A percentile compares a stretch with the other conserved stretches of the same genome.
These are phyloP conservation scores for Apamea monoglypha DNA, from an alignment of 2,888 invertebrate species.

Conservation along the genomic window DNA sequence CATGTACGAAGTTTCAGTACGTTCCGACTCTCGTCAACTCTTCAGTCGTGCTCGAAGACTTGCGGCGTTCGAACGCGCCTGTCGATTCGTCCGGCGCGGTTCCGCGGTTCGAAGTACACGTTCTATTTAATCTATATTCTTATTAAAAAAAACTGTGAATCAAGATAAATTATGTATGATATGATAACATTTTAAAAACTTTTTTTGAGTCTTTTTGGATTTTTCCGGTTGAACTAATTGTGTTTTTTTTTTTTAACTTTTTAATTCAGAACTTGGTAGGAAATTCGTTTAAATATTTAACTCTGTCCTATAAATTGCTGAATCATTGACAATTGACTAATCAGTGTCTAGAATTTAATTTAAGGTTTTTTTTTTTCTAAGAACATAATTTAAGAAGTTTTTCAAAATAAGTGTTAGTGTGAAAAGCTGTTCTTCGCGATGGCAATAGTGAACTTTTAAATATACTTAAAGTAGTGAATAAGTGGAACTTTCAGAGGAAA, in stretches of 20 bases:
- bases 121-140: constrained; percentile 13
- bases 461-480: background rate
- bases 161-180: background rate
- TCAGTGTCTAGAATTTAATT: background rate
- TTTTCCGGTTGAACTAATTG: background rate
- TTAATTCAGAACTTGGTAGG: background rate
- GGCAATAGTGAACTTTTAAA: constrained; percentile 40
- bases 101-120: constrained; percentile 38
- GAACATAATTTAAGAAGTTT: background rate
- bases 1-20: constrained; percentile 70
- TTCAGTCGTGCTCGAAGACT: constrained; percentile 72
- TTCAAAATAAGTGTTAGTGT: constrained; percentile 2
- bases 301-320: background rate
- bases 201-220: background rate
- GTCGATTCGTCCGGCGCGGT: constrained; percentile 16
- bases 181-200: background rate
- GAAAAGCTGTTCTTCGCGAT: background rate
- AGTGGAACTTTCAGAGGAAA: constrained; percentile 23
- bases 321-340: background rate
- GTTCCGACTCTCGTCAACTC: constrained; percentile 59
- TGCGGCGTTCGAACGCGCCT: constrained; percentile 64
- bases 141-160: background rate
- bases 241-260: constrained; percentile 1
- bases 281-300: background rate
- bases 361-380: too few relatives aligned